Base-by-base conservation (phyloP, 1,140 invertebrate genomes). In the Drosophila pallidifrons region DNA sequence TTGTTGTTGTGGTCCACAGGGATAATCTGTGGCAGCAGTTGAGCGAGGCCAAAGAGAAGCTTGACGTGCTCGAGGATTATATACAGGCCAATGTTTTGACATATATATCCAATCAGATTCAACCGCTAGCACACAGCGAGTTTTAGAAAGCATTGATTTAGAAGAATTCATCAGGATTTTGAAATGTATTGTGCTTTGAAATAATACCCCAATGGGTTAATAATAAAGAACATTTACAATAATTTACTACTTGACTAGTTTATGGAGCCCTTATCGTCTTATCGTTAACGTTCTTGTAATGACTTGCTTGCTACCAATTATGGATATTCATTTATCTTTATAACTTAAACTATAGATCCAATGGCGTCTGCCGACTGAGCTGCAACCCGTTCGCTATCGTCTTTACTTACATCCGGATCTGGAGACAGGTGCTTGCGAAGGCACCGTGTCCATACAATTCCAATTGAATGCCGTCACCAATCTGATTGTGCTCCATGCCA, bases 371-470 rank as follows among this genome's bases (percentile, higher is more conserved):
- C 95, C 96, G 0, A 88, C 90, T 4, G 93, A 95, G 64, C 93
- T 97, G 0, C 92, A 92, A 8, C 97, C 98, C 0, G 72, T 94
- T 1, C 95, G 96, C 79, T 98, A 99, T 91, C 95, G 96, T 58
- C 82, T 99, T 0, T 94, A 94, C 8, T 92, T 98, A 8, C 93
- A 95, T 77, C 97, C 97, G 0, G 93, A 97, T 87, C 91, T 98
- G 32, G 91, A 94, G 41, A 93, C 93, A 1, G 10, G 94, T 92
- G 15, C 96, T 96, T 93, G 90, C 92, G 77, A 81, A 7, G 97
- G 97, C 2, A 93, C 92, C 15, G 96, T 97, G 0, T 94, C 94
- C 58, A 97, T 98, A 7, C 93, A 94, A 35, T 92, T 98, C 49
- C 92, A 94, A 38, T 51, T 80, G 35, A 92, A 96, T 1, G 79